A percentile compares a stretch with the other conserved stretches of the same genome.
Conservation (phyloP, 2,797 vertebrate species). For the Euthynnus affinis region DNA sequence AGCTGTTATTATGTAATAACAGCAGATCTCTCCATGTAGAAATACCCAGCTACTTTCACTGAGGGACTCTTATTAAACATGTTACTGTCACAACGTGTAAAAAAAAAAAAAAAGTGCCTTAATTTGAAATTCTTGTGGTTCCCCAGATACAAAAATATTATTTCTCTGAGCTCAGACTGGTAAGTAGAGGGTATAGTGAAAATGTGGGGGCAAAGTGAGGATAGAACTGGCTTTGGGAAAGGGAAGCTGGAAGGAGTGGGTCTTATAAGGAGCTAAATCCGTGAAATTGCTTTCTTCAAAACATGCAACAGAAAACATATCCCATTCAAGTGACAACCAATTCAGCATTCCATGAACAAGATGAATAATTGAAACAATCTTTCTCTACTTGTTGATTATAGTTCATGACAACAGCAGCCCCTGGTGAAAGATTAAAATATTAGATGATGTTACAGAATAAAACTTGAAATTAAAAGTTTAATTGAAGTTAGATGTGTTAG, state of each 20-base stretch:
- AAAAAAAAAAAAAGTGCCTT: constrained; percentile 19
- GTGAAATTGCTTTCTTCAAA: constrained; percentile 58
- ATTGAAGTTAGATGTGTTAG: constrained; percentile 45
- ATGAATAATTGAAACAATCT: constrained; percentile 28
- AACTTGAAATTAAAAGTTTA: constrained; percentile 45
- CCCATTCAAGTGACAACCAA: constrained; percentile 57
- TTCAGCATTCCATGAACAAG: constrained; percentile 54
- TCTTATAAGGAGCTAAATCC: constrained; percentile 68
- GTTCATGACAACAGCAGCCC: constrained; percentile 19
- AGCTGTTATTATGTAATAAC: constrained; percentile 21
- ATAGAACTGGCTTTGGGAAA: constrained; percentile 60
- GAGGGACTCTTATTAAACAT: constrained; percentile 15
- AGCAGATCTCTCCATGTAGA: constrained; percentile 22
- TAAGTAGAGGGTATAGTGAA: constrained; percentile 69
- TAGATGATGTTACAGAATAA: constrained; percentile 57
- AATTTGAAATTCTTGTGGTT: constrained; percentile 7
- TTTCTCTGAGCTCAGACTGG: constrained; percentile 74
- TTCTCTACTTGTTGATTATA: constrained; percentile 15
- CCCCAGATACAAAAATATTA: constrained; percentile 9
- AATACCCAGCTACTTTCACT: constrained; percentile 26
- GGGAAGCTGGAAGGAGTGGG: constrained; percentile 64
- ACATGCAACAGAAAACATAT: constrained; percentile 68
- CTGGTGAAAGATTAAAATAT: constrained; percentile 44
- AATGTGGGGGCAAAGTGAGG: constrained; percentile 62
- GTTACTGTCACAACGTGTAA: constrained; percentile 13